Base-by-base conservation (phyloP, 53 echinoderm and acorn worm species). In the Arbacia lixula region DNA sequence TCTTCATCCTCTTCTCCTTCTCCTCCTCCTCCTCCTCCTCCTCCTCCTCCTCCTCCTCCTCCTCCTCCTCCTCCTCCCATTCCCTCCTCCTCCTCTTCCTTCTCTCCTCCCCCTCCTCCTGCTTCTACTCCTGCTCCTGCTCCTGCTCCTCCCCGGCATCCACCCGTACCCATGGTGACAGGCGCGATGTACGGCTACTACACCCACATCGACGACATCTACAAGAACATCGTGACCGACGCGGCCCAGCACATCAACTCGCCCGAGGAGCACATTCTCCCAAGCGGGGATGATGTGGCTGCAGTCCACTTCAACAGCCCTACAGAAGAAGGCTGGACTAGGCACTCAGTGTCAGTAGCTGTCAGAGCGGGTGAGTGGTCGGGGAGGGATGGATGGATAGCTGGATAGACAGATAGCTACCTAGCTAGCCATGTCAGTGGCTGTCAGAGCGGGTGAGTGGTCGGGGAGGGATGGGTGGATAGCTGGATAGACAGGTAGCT, bases 201-300 rank as follows among this genome's bases (percentile, higher is more conserved):
- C 37, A 94, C 94, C 11, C 78, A 88, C 54, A 34, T 85, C 36
- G 19, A 84, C 14, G 87, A 92, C 54, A 38, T 85, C 12, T 95
- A 92, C 72, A 95, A 95, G 83, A 87, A 92, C 33, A 90, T 95
- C 2, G 65, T 95, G 68, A 87, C 82, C 4, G 95, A 95, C 58
- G 95, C 95, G 6, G 72, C 86, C 6, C 81, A 87, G 19, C 87
- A 72, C 88, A 95, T 95, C 85, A 94, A 94, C 61, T 55, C 71
- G 0, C 87, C 85, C 0, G 85, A 85, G 14, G 58, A 69, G 29
- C 66, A 53, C 22, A 85, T 85, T 26, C 60, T 85, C 0, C 57
- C 76, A 2, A 31, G 40, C 1, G 84, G 75, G 5, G 78, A 76
- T 34, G 56, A 76, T 0, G 77, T 89, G 1, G 55, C 85, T 12